Evolutionary conservation across 2,113 vertebrate genomes (phyloP), one percentile per base, ranked within the genome.

Genomic region (Promerops cafer): DNA sequence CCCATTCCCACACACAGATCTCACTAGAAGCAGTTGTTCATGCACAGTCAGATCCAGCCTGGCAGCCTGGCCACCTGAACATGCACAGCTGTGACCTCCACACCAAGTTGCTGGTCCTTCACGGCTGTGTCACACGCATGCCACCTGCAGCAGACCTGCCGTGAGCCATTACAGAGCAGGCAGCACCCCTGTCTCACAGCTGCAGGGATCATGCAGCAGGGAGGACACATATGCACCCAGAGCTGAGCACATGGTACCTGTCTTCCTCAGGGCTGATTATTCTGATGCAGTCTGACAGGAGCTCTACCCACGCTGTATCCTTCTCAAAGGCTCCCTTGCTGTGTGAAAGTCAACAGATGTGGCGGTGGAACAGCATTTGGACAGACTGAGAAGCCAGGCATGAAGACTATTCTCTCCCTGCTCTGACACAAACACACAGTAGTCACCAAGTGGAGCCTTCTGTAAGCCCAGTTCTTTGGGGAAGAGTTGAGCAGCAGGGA

Each of bases 231-330:
- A 50, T 5, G 42, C 79, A 81, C 11, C 1, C 27, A 23, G 39
- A 70, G 27, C 0, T 0, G 1, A 86, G 91, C 90, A 89, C 86
- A 87, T 44, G 80, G 59, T 26, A 88, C 53, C 85, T 68, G 79
- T 80, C 85, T 86, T 53, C 53, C 64, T 64, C 82, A 83, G 39
- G 75, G 64, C 35, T 57, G 33, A 63, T 92, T 88, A 88, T 86
- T 86, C 47, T 95, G 76, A 95, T 83, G 52, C 0, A 3, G 22
- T 33, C 64, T 95, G 93, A 94, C 79, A 97, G 79, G 68, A 95
- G 64, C 31, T 44, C 68, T 47, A 40, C 42, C 4, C 5, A 37
- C 90, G 47, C 59, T 31, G 16, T 16, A 74, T 16, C 59, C 47
- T 70, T 83, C 74, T 80, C 92, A 90, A 80, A 88, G 77, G 35